Evolutionary conservation across 1,140 invertebrate genomes (phyloP).

Genomic region (Cydia fagiglandana): DNA sequence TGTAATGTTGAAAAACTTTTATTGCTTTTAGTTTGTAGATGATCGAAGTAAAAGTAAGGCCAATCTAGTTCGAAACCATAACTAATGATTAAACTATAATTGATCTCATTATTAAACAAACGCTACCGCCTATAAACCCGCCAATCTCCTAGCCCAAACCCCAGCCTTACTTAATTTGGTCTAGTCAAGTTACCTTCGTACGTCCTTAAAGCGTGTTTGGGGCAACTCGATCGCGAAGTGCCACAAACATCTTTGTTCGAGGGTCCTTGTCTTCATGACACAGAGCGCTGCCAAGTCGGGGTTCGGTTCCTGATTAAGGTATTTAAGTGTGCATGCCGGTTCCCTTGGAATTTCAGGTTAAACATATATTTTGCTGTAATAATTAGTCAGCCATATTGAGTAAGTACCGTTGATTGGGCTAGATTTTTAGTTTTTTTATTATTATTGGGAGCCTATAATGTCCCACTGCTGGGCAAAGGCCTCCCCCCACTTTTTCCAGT

Average conservation of each 20-base stretch:
- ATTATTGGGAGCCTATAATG: no score
- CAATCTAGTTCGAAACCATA: no score
- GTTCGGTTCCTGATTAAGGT: neutral
- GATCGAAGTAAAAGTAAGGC: no score
- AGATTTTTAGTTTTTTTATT: no score
- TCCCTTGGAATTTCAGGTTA: neutral
- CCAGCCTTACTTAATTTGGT: constrained; percentile 53
- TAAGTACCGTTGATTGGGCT: no score
- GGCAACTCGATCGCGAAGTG: constrained; percentile 49
- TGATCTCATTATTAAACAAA: no score
- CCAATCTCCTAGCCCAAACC: constrained; percentile 39
- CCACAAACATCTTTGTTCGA: constrained; percentile 33
- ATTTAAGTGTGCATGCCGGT: neutral
- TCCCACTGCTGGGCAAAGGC: no score
- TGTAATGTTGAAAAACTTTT: no score
- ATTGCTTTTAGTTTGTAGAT: neutral
- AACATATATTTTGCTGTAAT: neutral
- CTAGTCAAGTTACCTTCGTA: constrained; percentile 48
- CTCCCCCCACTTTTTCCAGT: no score
- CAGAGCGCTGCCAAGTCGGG: neutral
- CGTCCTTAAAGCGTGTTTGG: constrained; percentile 56
- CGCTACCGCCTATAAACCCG: neutral
- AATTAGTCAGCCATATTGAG: no score
- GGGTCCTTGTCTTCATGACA: neutral
- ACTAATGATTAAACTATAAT: no score